Base-by-base conservation (phyloP, 1,140 invertebrate genomes). In the Goniozus legneri region DNA sequence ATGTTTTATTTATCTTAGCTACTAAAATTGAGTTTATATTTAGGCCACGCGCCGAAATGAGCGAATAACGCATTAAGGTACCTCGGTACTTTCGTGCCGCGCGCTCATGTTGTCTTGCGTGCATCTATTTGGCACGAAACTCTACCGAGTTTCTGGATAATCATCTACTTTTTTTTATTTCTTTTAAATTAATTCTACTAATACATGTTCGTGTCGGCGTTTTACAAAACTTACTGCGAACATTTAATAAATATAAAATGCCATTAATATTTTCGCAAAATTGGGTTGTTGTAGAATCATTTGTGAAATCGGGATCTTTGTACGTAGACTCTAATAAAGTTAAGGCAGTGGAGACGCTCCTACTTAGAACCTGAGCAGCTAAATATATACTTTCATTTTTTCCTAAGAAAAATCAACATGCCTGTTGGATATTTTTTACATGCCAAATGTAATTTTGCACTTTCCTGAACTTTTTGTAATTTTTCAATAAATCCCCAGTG, bases 231-330 rank as follows among this genome's bases (percentile, higher is more conserved):
- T 60, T 54, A 47, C 45, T 56, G 32, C 41, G 42, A 15, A 41
- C 51, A 54, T 72, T 69, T 16, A 67, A 53, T 12, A 64, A 45
- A 38, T 67, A 61, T 54, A 67, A 64, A 0, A 59, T 34, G 40
- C 64, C 51, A 50, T 69, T 65, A 15, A 67, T 51, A 6, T 39
- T 55, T 47, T 19, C 16, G 41, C 53, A 54, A 36, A 66, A 64
- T 27, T 30, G 46, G 2, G 27, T 36, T 13, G 64, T 67, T 16
- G 47, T 24, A 14, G 52, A 34, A 34, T 19, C 24, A 47, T 54
- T 39, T 50, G 50, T 10, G 52, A 67, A 67, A 8, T 61, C 15
- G 7, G 6, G 6, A 3, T 54, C 7, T 15, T 56, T 30, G 47
- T 52, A 34, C n/a, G 47, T 42, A 39, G 58, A 19, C 33, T 40